phyloP scores from a whole-genome alignment of 2,888 invertebrate species.

The Shargacucullia verbasci region DNA sequence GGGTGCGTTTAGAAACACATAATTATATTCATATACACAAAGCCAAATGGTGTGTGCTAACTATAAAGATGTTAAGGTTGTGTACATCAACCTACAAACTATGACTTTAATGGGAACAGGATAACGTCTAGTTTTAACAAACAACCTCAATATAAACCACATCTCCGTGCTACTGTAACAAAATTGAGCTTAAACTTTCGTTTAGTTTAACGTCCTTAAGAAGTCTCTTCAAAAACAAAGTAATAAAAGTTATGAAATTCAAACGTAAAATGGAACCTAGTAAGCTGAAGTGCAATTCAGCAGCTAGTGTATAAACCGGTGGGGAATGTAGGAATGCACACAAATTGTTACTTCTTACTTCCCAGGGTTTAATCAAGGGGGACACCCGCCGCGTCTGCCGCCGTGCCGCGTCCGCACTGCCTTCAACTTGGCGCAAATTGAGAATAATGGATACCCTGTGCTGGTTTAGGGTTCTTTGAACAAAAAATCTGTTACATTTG shows the following conservation, averaged over 20 bases:
- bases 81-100: too few relatives aligned
- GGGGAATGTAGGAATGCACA: constrained; percentile 74
- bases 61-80: too few relatives aligned
- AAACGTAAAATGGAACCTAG: constrained; percentile 48
- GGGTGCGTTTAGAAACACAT: too few relatives aligned
- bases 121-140: constrained; percentile 7
- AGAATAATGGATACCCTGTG: constrained; percentile 83
- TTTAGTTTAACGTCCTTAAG: constrained; percentile 39
- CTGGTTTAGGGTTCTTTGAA: constrained; percentile 75
- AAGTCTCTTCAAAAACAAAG: constrained; percentile 45
- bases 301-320: constrained; percentile 65
- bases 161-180: constrained; percentile 27
- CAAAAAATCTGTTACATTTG: constrained; percentile 67
- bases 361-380: constrained; percentile 87
- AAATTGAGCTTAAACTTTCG: constrained; percentile 28
- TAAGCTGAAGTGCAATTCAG: constrained; percentile 72
- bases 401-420: constrained; percentile 68
- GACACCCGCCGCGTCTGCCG: constrained; percentile 84
- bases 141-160: constrained; percentile 33
- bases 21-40: too few relatives aligned
- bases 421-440: constrained; percentile 85
- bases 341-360: constrained; percentile 85
- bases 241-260: constrained; percentile 56
- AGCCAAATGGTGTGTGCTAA: too few relatives aligned
- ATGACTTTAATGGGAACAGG: too few relatives aligned